A percentile compares a stretch with the other conserved stretches of the same genome.
Evolutionary conservation across 2,113 vertebrate genomes (phyloP).

Genomic region (Aspiorhynchus laticeps): DNA sequence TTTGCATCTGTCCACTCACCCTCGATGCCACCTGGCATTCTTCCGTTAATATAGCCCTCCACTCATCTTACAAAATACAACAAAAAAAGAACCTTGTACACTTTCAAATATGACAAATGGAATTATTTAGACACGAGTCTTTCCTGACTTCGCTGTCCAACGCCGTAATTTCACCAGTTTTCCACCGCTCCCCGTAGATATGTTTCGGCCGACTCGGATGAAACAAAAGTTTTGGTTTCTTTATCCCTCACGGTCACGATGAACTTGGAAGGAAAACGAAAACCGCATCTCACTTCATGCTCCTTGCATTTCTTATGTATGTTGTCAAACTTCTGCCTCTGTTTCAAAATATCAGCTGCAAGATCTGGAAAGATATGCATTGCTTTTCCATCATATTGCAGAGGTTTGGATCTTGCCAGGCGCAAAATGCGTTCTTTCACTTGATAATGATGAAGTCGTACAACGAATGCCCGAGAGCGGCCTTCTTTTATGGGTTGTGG

Average conservation of each 20-base stretch:
- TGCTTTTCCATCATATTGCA: not conserved
- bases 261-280: not conserved
- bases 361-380: not conserved
- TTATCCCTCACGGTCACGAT: not conserved
- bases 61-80: not conserved
- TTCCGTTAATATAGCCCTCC: not conserved
- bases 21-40: not conserved
- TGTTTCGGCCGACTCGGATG: not conserved
- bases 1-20: not conserved
- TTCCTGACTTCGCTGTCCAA: not conserved
- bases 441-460: not conserved
- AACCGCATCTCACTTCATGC: not conserved
- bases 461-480: not conserved
- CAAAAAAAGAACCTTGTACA: not conserved
- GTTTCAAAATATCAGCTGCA: not conserved
- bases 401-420: not conserved
- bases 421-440: not conserved
- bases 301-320: not conserved
- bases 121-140: not conserved
- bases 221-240: not conserved
- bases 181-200: not conserved
- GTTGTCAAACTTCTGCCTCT: not conserved
- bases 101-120: not conserved
- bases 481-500: not conserved
- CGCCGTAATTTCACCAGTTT: not conserved